Base-by-base conservation (phyloP, 2,888 invertebrate species). In the Drosophila mimica region DNA sequence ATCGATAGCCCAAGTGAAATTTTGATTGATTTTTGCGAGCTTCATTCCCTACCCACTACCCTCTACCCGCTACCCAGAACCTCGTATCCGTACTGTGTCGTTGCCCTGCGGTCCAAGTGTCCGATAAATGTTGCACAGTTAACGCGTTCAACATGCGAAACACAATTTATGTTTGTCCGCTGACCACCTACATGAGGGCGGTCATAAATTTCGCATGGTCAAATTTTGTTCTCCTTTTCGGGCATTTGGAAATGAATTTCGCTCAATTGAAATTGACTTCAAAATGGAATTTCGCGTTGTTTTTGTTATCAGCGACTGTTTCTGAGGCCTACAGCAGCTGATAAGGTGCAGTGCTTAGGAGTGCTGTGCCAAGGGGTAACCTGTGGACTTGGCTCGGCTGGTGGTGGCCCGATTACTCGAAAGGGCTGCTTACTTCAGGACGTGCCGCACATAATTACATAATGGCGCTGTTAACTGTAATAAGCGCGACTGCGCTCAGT, bases 391-490 rank as follows among this genome's bases (percentile, higher is more conserved):
- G 59, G 38, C 78, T 53, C 78, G 64, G 72, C 72, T 76, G 76
- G 76, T 61, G 74, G 78, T 61, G 67, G 67, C 40, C 62, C 40
- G 15, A 53, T 40, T 53, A 59, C 56, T 77, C 48, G 63, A 65
- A 70, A 74, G 68, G 71, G 73, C 68, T 61, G 72, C 46, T 53
- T 61, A 56, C 66, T 66, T 59, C 66, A 65, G 70, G 30, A 68
- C 51, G 69, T 68, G 70, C 76, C 74, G 74, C 60, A 81, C 82
- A 79, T 89, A 89, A 89, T 89, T 91, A 87, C 83, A 82, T 89
- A 91, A 91, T 89, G 88, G 82, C 75, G 91, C 79, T 82, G 91
- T 89, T 89, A 91, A 81, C 84, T 78, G 88, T 89, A 90, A 89
- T 89, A 87, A 89, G 89, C 85, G 82, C 82, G 78, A 83, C 89